Percentiles rank a stretch among this genome's conserved stretches.
These are phyloP conservation scores for Hylomyscus alleni DNA, from an alignment of 2,797 vertebrate species.

Conservation along the genomic window DNA sequence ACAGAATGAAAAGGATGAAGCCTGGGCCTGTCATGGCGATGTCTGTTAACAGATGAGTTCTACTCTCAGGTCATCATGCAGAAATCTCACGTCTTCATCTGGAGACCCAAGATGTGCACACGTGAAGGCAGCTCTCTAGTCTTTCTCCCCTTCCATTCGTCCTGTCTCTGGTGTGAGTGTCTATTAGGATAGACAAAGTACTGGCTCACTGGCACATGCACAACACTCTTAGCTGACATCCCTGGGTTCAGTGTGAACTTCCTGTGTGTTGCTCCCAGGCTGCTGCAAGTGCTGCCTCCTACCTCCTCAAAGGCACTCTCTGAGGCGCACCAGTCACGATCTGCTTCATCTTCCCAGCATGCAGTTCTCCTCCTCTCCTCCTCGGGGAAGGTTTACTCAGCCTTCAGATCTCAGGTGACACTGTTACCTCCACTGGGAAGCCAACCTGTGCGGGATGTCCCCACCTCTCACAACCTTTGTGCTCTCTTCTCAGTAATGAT, in stretches of 20 bases:
- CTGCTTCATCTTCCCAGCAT: neutral
- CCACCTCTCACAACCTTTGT: neutral
- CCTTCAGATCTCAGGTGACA: neutral
- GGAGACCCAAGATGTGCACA: neutral
- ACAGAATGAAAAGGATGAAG: neutral
- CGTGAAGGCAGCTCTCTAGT: neutral
- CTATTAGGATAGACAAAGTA: neutral
- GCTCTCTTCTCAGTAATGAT: neutral
- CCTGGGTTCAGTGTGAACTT: neutral
- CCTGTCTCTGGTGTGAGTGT: neutral
- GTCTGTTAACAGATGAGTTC: neutral
- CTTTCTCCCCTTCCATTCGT: neutral
- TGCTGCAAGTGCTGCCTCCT: neutral
- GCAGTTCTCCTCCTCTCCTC: neutral
- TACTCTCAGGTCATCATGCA: neutral
- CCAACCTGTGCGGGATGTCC: neutral
- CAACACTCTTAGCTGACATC: neutral
- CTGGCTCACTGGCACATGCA: neutral
- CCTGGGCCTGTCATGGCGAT: neutral
- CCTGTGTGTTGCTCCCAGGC: neutral
- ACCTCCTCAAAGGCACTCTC: neutral
- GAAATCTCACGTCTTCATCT: neutral
- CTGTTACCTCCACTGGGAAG: neutral
- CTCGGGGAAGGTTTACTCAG: neutral
- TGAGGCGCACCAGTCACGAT: neutral